Evolutionary conservation across 2,797 vertebrate species (phyloP).

Genomic region (Tragelaphus oryx): DNA sequence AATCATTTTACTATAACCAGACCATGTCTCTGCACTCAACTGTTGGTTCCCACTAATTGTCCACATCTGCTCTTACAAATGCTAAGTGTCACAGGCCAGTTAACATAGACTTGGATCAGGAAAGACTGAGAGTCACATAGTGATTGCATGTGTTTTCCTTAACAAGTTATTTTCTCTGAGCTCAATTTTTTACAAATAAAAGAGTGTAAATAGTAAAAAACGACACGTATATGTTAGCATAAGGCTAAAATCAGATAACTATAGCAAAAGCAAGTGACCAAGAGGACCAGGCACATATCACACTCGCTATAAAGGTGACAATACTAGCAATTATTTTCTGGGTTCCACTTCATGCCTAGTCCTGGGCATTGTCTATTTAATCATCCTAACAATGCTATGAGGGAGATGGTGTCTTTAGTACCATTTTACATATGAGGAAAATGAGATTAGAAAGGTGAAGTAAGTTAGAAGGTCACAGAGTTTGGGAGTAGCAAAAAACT

Average conservation of each 20-base stretch:
- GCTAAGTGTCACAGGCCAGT: background rate
- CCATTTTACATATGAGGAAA: background rate
- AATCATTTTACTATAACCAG: background rate
- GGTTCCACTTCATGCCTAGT: background rate
- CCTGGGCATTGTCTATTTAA: background rate
- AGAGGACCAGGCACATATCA: accelerated
- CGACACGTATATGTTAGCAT: background rate
- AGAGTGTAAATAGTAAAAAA: background rate
- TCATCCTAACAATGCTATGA: background rate
- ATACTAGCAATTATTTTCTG: background rate
- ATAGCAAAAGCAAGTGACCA: background rate
- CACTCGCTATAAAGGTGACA: background rate
- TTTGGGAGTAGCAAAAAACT: background rate
- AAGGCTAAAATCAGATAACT: background rate
- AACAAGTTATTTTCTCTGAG: background rate
- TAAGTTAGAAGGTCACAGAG: background rate
- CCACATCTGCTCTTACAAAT: background rate
- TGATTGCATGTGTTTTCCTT: background rate
- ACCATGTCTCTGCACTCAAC: background rate
- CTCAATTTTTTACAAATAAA: background rate
- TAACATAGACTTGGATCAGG: background rate
- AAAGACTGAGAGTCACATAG: background rate
- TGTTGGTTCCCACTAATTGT: background rate
- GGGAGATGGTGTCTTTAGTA: background rate
- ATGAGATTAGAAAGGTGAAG: background rate